phyloP scores from a whole-genome alignment of 2,113 vertebrate genomes.

The Thalassoma bifasciatum region DNA sequence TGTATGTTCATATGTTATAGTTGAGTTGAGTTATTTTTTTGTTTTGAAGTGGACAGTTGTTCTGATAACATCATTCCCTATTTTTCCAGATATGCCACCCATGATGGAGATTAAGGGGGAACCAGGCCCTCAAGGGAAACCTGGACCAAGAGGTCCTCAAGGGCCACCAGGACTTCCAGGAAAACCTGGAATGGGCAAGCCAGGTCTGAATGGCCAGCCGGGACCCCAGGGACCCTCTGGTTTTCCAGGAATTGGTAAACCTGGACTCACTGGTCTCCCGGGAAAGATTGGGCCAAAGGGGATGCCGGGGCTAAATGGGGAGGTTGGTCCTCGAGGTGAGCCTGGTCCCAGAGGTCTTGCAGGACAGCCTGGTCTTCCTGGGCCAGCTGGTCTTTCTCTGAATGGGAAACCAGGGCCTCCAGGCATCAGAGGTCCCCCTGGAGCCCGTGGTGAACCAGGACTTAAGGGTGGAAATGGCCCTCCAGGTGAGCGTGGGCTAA shows the following conservation, averaged over 20 bases:
- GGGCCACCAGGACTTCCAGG: constrained; percentile 92
- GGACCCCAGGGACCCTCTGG: constrained; percentile 92
- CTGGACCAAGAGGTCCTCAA: constrained; percentile 91
- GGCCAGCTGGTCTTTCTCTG: constrained; percentile 92
- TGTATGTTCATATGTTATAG: too few relatives aligned
- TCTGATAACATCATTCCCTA: constrained; percentile 1
- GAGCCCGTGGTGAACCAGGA: constrained; percentile 91
- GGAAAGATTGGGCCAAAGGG: constrained; percentile 93
- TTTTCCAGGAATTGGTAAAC: constrained; percentile 93
- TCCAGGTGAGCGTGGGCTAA: constrained; percentile 90
- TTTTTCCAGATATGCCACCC: constrained; percentile 90
- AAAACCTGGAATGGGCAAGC: constrained; percentile 94
- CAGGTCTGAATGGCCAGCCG: constrained; percentile 91
- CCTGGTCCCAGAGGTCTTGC: constrained; percentile 90
- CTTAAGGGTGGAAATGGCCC: constrained; percentile 86
- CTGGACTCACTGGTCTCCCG: constrained; percentile 92
- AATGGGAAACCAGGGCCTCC: constrained; percentile 95
- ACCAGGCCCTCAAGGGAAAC: constrained; percentile 93
- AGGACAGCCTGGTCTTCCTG: constrained; percentile 92
- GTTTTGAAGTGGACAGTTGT: not conserved
- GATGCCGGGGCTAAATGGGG: constrained; percentile 85
- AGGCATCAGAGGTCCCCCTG: constrained; percentile 89
- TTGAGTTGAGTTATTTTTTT: too few relatives aligned
- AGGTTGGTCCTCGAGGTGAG: constrained; percentile 87
- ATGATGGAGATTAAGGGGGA: constrained; percentile 95